phyloP scores from a whole-genome alignment of 2,113 vertebrate genomes.

The Laticauda colubrina region DNA sequence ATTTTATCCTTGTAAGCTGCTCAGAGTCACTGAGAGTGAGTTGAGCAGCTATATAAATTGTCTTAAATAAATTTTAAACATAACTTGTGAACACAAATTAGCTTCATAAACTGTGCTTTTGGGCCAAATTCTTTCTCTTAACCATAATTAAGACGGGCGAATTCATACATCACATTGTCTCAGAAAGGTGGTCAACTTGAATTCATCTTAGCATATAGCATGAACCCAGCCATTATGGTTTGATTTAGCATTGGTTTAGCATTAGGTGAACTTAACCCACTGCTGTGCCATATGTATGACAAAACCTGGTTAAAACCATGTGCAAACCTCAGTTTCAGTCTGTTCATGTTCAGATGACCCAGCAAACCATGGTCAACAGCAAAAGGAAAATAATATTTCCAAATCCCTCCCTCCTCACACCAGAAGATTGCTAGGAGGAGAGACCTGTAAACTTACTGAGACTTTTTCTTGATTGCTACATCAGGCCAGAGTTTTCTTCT shows the following conservation, averaged over 20 bases:
- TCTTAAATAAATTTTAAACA: background rate
- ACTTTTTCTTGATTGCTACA: background rate
- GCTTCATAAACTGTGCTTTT: background rate
- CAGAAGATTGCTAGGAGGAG: background rate
- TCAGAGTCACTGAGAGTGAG: background rate
- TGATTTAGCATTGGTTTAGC: background rate
- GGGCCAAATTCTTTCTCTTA: background rate
- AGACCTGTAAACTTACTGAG: background rate
- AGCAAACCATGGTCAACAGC: background rate
- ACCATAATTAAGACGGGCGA: background rate
- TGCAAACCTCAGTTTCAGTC: background rate
- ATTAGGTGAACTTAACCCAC: background rate
- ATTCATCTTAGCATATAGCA: background rate
- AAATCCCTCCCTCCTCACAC: background rate
- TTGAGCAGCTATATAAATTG: background rate
- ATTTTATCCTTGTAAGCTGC: background rate
- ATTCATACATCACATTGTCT: background rate
- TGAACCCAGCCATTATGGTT: background rate
- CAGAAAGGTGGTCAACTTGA: background rate
- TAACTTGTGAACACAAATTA: background rate
- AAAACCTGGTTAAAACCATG: background rate
- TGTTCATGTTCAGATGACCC: background rate
- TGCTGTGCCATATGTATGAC: background rate
- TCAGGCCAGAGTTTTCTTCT: background rate
- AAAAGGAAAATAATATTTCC: background rate